Base-by-base conservation (phyloP, 1,140 invertebrate species). In the Solen grandis region DNA sequence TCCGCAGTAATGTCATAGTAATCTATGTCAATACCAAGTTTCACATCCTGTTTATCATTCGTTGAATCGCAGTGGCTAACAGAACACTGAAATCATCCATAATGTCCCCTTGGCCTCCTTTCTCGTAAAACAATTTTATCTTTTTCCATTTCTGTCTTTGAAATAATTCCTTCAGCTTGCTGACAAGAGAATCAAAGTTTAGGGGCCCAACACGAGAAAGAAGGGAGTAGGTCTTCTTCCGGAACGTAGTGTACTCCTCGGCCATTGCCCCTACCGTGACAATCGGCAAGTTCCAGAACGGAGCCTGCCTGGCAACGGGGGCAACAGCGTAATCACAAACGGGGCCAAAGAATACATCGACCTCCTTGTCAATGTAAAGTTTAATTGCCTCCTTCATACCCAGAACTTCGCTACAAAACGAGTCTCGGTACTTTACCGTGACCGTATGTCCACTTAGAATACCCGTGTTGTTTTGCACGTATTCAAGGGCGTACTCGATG, bases 311-410 rank as follows among this genome's bases (percentile, higher is more conserved):
- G 0, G 96, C 96, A 2, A 99, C 96, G 0, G 97, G 97, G 0
- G 97, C 97, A 63, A 98, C 94, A 0, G 97, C 96, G 91, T 97
- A 99, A 85, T 97, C 97, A 91, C 97, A 98, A 5, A 97, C 95
- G 0, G 97, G 96, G 0, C 97, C 97, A 86, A 99, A 94, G 89
- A 98, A 97, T 0, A 96, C 96, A 92, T 98, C 96, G 10, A 88
- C 85, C 33, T 85, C 72, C 5, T 72, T 74, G 33, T 79, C 54
- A 1, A 90, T 69, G 82, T 84, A 90, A 41, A 87, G 87, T 8
- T 86, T 84, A 31, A 91, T 88, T 8, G 90, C 89, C 36, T 87
- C 83, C n/a, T 89, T 88, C 52, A 89, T 89, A 0, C 86, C 85
- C 31, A 70, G 5, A 0, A 83, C 77, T 16, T 86, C 81, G 27